Base-by-base conservation (phyloP, 64 coral and sea anemone genomes). In the Actinia equina region DNA sequence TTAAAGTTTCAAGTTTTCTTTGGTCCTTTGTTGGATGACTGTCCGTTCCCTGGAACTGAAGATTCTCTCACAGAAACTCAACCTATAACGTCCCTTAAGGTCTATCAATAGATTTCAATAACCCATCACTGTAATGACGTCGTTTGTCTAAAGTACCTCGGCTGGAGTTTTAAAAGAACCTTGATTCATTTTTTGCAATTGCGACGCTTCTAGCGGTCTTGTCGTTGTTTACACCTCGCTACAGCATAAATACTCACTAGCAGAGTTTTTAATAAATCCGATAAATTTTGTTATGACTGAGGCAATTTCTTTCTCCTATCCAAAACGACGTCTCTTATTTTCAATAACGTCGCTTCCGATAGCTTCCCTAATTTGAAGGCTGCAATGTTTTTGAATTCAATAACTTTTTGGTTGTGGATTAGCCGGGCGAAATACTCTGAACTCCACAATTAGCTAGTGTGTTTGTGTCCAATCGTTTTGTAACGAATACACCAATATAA, bases 51-150 rank as follows among this genome's bases (percentile, higher is more conserved):
- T n/a, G n/a, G n/a, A n/a, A n/a, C n/a, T n/a, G 23, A 74, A 37
- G 69, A 30, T 74, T 30, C 12, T 26, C 26, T 14, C 23, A 26
- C 23, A 74, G 69, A 74, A 41, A 13, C 69, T 8, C n/a, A 26
- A 14, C n/a, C 7, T 74, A 74, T 74, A 74, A 74, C 26, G 13
- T 74, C 25, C 69, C 69, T 74, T 41, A 74, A 26, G 22, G n/a
- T n/a, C n/a, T 30, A 30, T 74, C n/a, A 74, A 74, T 26, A 74
- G n/a, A 74, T 74, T 74, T 74, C 27, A 74, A 74, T 74, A 37
- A 37, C 25, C 69, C 69, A 74, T 41, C 23, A 74, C 9, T 15
- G 54, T 56, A 37, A 74, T 10, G 37, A 74, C 25, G 4, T 30
- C 23, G 9, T 74, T 74, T 41, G 69, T 13, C 27, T 7, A 22